Percentiles rank a stretch among this genome's conserved stretches.
Evolutionary conservation across 2,888 invertebrate species (phyloP).

Genomic region (Corythucha ciliata): DNA sequence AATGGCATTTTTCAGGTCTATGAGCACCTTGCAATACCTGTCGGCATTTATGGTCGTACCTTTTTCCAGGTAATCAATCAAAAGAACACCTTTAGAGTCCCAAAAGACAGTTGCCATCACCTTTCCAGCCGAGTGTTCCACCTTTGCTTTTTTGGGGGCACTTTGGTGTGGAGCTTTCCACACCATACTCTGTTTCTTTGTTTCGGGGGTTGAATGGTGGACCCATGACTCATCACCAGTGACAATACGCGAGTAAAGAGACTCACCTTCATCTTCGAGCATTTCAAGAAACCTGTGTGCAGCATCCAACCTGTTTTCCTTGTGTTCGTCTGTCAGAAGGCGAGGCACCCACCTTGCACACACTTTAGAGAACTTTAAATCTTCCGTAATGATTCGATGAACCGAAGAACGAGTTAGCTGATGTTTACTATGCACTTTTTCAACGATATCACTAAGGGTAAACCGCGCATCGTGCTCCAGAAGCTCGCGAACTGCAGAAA

Average conservation of each 20-base stretch:
- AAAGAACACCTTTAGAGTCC: not conserved
- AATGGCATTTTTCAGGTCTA: too few species aligned
- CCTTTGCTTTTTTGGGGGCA: constrained; percentile 14
- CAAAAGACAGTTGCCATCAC: constrained; percentile 14
- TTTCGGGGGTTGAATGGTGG: constrained; percentile 24
- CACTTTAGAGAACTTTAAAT: not conserved
- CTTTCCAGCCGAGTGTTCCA: constrained; percentile 4
- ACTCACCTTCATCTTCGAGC: not conserved
- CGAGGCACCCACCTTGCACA: constrained; percentile 9
- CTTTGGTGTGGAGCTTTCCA: constrained; percentile 19
- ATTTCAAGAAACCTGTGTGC: too few species aligned
- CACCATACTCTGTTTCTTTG: constrained; percentile 21
- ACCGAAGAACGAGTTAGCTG: not conserved
- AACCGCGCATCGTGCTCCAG: constrained; percentile 2
- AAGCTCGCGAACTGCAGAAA: not conserved
- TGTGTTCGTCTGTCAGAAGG: not conserved
- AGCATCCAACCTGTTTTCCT: not conserved
- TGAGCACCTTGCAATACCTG: not conserved
- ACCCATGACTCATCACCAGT: constrained; percentile 30
- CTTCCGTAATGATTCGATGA: not conserved
- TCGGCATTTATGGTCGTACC: constrained; percentile 5
- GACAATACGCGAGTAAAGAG: constrained; percentile 16
- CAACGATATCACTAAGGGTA: not conserved
- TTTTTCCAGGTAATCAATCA: constrained; percentile 10
- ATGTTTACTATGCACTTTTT: not conserved